phyloP scores from a whole-genome alignment of 2,888 invertebrate genomes.

The Leucozona laternaria region DNA sequence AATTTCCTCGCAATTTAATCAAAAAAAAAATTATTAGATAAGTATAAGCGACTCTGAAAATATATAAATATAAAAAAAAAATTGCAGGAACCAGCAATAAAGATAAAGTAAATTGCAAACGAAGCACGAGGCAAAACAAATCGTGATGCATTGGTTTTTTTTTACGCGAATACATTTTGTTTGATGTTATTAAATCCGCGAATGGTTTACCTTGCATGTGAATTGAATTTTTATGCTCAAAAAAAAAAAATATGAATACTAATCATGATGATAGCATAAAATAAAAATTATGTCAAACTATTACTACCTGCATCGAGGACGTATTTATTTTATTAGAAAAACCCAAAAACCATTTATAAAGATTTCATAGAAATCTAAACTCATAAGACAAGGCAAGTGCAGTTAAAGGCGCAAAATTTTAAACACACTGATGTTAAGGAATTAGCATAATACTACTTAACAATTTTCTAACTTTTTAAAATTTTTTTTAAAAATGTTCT shows the following conservation, averaged over 20 bases:
- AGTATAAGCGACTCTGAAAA: slow-evolving; percentile 23
- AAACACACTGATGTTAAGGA: too few species aligned
- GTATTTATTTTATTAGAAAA: neutral
- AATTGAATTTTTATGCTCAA: slow-evolving; percentile 38
- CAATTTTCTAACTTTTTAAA: too few species aligned
- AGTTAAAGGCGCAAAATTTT: too few species aligned
- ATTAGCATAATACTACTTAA: too few species aligned
- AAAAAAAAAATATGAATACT: slow-evolving; percentile 20
- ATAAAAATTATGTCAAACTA: slow-evolving; percentile 58
- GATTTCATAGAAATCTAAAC: neutral
- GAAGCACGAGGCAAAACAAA: slow-evolving; percentile 44
- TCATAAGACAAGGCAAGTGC: neutral
- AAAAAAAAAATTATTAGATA: slow-evolving; percentile 60
- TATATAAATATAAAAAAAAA: slow-evolving; percentile 37
- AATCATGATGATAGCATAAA: slow-evolving; percentile 61
- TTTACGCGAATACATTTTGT: slow-evolving; percentile 7
- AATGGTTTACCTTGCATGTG: slow-evolving; percentile 50
- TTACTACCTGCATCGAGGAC: neutral
- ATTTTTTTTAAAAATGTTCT: too few species aligned
- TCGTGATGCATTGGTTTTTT: slow-evolving; percentile 57
- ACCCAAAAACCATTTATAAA: neutral
- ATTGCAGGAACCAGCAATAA: slow-evolving; percentile 72
- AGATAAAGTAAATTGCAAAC: slow-evolving; percentile 63
- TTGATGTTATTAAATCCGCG: slow-evolving; percentile 27
- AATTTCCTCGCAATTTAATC: slow-evolving; percentile 29